Conservation (phyloP, 2,113 vertebrate genomes). For the Hystrix brachyura region DNA sequence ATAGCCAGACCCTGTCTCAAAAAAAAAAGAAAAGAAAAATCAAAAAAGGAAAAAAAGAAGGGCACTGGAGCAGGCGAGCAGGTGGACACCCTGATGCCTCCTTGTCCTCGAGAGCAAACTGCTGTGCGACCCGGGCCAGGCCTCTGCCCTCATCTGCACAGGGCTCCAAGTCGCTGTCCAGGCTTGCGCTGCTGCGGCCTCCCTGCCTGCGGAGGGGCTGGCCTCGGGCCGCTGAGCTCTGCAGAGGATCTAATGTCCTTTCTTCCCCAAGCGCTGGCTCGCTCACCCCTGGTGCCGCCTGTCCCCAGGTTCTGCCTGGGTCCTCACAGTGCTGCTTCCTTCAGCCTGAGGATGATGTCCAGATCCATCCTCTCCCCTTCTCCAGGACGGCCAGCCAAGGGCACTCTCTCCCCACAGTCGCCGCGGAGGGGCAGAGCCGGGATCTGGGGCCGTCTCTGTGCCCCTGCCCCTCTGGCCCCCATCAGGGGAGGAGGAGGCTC, state of each 20-base stretch:
- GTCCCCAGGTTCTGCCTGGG: neutral
- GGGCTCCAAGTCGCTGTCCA: neutral
- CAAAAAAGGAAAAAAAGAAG: neutral
- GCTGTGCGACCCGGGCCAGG: neutral
- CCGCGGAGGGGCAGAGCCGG: neutral
- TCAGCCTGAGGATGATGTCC: neutral
- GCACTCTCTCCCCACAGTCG: neutral
- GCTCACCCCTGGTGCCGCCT: no score
- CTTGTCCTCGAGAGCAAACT: fast-evolving
- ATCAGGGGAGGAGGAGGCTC: neutral
- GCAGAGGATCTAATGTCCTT: neutral
- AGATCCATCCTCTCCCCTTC: neutral
- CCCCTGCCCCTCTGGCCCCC: neutral
- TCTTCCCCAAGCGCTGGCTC: neutral
- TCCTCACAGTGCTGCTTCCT: neutral
- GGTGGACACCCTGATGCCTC: neutral
- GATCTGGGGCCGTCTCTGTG: neutral
- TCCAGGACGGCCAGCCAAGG: neutral
- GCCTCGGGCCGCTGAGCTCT: neutral
- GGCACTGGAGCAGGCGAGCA: fast-evolving
- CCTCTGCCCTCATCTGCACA: neutral
- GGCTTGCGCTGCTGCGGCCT: neutral
- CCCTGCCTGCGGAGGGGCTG: no score
- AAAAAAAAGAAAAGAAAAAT: neutral
- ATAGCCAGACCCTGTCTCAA: neutral